Base-by-base conservation (phyloP, 1,140 invertebrate species). In the Papilio polyxenes region DNA sequence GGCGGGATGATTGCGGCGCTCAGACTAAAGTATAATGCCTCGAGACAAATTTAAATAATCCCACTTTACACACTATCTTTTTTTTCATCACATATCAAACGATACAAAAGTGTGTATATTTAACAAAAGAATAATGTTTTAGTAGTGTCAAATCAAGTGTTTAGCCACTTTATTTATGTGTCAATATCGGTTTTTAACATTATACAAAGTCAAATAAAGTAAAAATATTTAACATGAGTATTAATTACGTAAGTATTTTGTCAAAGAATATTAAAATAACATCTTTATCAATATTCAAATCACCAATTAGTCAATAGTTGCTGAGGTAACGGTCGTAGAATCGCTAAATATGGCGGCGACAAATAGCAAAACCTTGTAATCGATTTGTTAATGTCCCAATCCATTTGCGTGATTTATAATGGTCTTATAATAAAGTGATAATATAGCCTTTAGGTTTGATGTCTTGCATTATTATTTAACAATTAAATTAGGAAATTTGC, bases 1-100 rank as follows among this genome's bases (percentile, higher is more conserved):
- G 85, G 89, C 86, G 87, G 85, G 85, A 89, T 90, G 92, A 92
- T 93, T 93, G 89, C 89, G 89, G 80, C 75, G 87, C 84, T 87
- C 85, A 77, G 23, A 13, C 23, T 13, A 13, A 85, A 83, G 81
- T 81, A 86, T 85, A 86, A 87, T 85, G 89, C 91, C 90, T 88
- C 85, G 88, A 89, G 91, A 89, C 88, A 90, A 83, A 89, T 90
- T 88, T 88, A 89, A 89, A 90, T 89, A 86, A 86, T 51, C 69
- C 59, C 13, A 17, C 56, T 49, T 80, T 65, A 69, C 37, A 40
- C 9, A 40, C 15, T 23, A 53, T 17, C 20, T 9, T 78, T 62
- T 59, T 51, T 49, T 51, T 76, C 13, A 76, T n/a, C 15, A 20
- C 13, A 31, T 48, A 40, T 8, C 40, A 51, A 20, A 51, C 44